Conservation (phyloP, 2,888 invertebrate genomes). For the Muscina levida region DNA sequence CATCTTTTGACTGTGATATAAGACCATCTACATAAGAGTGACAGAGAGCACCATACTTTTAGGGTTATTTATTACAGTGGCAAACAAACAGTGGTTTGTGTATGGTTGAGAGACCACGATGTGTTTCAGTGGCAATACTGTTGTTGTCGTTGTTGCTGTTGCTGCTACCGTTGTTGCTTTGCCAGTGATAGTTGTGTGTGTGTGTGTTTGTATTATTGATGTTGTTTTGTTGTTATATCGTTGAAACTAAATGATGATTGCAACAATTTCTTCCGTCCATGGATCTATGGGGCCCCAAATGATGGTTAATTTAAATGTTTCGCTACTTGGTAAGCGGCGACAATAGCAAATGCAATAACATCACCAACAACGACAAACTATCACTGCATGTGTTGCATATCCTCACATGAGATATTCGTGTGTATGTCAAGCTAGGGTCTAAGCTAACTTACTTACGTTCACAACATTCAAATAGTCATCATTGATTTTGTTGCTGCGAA, state of each 20-base stretch:
- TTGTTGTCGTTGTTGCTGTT: constrained; percentile 25
- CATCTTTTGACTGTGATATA: too few relatives aligned
- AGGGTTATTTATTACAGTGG: constrained; percentile 4
- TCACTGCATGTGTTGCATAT: constrained; percentile 47
- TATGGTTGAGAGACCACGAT: not conserved
- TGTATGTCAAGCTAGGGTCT: too few relatives aligned
- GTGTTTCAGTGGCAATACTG: not conserved
- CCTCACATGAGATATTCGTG: too few relatives aligned
- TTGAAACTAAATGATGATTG: not conserved
- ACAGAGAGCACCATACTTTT: too few relatives aligned
- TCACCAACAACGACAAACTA: not conserved
- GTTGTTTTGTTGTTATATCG: not conserved
- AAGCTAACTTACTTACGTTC: too few relatives aligned
- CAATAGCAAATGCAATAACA: not conserved
- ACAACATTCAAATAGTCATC: too few relatives aligned
- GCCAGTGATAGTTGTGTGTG: not conserved
- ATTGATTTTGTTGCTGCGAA: too few relatives aligned
- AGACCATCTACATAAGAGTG: too few relatives aligned
- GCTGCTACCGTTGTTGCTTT: constrained; percentile 21
- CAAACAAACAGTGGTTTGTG: constrained; percentile 1
- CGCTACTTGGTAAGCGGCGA: not conserved
- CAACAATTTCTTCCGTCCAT: constrained; percentile 27
- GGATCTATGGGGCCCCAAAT: constrained; percentile 33
- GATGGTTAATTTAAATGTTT: constrained; percentile 58
- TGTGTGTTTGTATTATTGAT: not conserved